phyloP scores from a whole-genome alignment of 1,140 invertebrate species.

The Procambarus virginalis region DNA sequence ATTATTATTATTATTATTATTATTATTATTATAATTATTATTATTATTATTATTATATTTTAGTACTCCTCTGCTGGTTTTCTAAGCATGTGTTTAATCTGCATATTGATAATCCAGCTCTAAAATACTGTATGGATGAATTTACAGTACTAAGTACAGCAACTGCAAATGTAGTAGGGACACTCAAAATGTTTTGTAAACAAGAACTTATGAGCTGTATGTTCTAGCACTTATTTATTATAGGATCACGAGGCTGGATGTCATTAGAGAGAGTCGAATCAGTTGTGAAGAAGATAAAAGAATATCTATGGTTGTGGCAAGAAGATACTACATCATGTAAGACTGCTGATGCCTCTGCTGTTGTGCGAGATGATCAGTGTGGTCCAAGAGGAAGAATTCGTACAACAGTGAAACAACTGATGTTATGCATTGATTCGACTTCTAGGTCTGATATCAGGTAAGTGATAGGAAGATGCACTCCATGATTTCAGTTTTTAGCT shows the following conservation, averaged over 20 bases:
- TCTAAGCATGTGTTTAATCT: neutral
- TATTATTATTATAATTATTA: too few relatives aligned
- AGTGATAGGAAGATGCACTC: neutral
- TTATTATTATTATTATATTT: too few relatives aligned
- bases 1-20: too few relatives aligned
- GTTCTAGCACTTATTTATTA: neutral
- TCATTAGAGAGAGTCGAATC: neutral
- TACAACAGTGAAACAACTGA: neutral
- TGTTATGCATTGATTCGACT: neutral
- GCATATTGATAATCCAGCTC: too few relatives aligned
- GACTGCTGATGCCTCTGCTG: neutral
- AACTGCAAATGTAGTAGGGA: too few relatives aligned
- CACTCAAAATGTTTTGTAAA: neutral
- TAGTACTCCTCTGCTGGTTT: too few relatives aligned
- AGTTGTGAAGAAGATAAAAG: neutral
- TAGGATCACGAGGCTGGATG: conserved; percentile 25
- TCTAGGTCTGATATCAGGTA: neutral
- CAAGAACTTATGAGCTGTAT: neutral
- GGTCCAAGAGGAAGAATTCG: neutral
- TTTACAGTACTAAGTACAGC: too few relatives aligned
- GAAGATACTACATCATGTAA: neutral
- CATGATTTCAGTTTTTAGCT: too few relatives aligned
- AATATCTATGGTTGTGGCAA: neutral
- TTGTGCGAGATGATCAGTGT: too few relatives aligned
- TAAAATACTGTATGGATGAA: too few relatives aligned